Evolutionary conservation across 1,140 invertebrate genomes (phyloP), one percentile per base, ranked within the genome.

Genomic region (Chionoecetes opilio): DNA sequence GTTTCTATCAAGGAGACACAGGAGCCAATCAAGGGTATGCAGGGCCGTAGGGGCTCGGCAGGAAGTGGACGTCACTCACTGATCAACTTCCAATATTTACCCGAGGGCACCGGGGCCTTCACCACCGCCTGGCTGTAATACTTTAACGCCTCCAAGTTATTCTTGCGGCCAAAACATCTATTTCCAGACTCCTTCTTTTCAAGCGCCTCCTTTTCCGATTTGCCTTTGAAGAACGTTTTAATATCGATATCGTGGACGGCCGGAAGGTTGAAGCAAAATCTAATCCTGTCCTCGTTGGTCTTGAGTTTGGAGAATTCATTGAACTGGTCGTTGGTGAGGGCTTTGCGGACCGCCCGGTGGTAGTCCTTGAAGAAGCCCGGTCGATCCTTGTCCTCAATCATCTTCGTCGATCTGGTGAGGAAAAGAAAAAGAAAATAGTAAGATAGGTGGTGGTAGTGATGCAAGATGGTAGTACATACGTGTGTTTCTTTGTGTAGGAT

Each of bases 121-220:
- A 34, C 98, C 96, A 96, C 98, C 97, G 95, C 98, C 95, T 98
- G 97, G 86, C 98, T 98, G 97, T 99, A 99, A 6, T 97, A 97
- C 34, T 98, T 97, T 96, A 99, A 97, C 0, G 99, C 98, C 96
- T 98, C 97, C n/a, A 97, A 95, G 97, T 98, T 99, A 96, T 98
- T 97, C 92, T 98, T 98, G 96, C 97, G 98, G 96, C 98, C 98
- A 96, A 99, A 99, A 35, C 97, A 98, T 86, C 97, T 97, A 96
- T 99, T 99, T 29, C 98, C 99, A 94, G 98, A 97, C 88, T 98
- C 97, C 97, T 99, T 98, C 5, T 98, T 97, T 91, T 97, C 97
- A 31, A 97, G 97, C 0, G 98, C 98, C 96, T 97, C 97, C 92
- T 98, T 97, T 11, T 97, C 96, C 97, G 98, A 97, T 97, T 99